phyloP scores from a whole-genome alignment of 2,888 invertebrate species.

The Chloromyia formosa region DNA sequence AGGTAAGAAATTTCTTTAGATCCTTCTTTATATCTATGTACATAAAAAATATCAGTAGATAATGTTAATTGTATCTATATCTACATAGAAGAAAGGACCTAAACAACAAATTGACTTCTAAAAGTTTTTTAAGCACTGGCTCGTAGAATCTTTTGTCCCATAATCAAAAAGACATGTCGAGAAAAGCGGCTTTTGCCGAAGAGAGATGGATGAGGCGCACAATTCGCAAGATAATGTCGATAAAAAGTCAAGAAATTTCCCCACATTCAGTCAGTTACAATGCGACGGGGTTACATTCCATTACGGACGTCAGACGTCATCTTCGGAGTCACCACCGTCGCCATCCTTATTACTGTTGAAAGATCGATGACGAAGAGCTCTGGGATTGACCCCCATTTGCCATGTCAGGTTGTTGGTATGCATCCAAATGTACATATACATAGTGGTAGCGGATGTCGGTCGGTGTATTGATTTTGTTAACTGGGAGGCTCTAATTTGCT shows the following conservation, averaged over 20 bases:
- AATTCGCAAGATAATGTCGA: neutral
- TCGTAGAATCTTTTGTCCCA: too few species aligned
- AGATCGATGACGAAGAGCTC: slow-evolving; percentile 13
- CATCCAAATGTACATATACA: slow-evolving; percentile 20
- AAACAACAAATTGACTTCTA: neutral
- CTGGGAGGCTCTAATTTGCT: slow-evolving; percentile 24
- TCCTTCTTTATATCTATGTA: too few species aligned
- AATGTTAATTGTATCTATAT: too few species aligned
- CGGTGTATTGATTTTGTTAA: slow-evolving; percentile 32
- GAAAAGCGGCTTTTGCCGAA: neutral
- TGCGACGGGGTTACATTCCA: neutral
- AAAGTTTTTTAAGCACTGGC: neutral
- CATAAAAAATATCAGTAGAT: too few species aligned
- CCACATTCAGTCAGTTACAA: neutral
- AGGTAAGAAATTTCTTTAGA: too few species aligned
- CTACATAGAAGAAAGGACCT: neutral
- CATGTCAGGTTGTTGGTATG: slow-evolving; percentile 29
- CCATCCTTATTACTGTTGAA: neutral
- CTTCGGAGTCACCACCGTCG: neutral
- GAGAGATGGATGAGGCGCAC: neutral
- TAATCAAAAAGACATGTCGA: neutral
- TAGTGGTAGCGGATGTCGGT: neutral
- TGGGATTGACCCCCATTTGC: slow-evolving; percentile 37
- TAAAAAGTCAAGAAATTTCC: neutral
- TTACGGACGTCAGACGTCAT: neutral